These are phyloP conservation scores for Patella ulyssiponensis DNA, from an alignment of 2,888 invertebrate species.

Conservation along the genomic window DNA sequence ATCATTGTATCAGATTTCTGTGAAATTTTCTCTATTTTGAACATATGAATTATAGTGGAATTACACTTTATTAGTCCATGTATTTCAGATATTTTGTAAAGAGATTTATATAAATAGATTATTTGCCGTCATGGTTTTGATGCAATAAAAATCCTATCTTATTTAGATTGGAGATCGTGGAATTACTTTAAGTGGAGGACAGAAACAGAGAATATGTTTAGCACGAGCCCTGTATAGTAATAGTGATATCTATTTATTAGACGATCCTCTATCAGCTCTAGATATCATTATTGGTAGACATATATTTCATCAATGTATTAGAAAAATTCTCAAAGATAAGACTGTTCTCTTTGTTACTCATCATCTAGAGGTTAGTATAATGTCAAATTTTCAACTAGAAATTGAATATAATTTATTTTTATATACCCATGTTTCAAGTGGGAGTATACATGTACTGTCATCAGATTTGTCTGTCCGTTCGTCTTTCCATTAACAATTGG, in stretches of 20 bases:
- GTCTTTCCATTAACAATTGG: neutral
- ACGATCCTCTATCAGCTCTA: constrained; percentile 64
- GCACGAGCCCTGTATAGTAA: constrained; percentile 65
- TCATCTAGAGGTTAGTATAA: constrained; percentile 58
- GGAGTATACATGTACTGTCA: no score
- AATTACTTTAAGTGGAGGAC: constrained; percentile 42
- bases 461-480: neutral
- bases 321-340: constrained; percentile 54
- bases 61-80: neutral
- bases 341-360: constrained; percentile 65
- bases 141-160: neutral
- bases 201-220: constrained; percentile 63
- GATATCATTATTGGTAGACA: constrained; percentile 63
- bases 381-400: neutral
- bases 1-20: no score
- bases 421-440: no score
- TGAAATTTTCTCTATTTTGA: neutral
- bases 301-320: constrained; percentile 60
- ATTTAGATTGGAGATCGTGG: constrained; percentile 66
- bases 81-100: neutral
- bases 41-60: neutral
- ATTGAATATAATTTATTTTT: no score
- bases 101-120: no score
- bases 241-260: constrained; percentile 59
- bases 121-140: no score